These are phyloP conservation scores for Polyommatus iphigenia DNA, from an alignment of 2,888 invertebrate genomes.

Conservation along the genomic window DNA sequence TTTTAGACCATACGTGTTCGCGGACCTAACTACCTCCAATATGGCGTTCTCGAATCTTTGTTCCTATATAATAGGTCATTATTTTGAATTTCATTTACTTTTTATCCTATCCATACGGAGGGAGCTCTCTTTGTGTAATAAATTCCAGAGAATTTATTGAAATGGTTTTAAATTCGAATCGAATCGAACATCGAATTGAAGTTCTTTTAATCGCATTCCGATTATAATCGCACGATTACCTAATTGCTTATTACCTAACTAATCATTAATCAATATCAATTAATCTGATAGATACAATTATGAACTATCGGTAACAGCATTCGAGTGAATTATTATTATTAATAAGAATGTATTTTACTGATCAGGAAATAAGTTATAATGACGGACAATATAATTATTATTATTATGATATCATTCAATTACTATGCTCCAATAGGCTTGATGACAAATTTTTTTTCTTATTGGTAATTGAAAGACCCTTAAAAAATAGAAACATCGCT, in stretches of 20 bases:
- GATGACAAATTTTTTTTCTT: too few species aligned
- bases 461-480: too few species aligned
- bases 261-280: conserved; percentile 8
- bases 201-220: not conserved
- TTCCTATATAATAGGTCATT: conserved; percentile 32
- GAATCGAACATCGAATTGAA: not conserved
- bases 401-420: not conserved
- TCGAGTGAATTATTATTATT: not conserved
- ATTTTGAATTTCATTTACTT: conserved; percentile 22
- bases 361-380: not conserved
- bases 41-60: conserved; percentile 35
- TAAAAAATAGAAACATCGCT: too few species aligned
- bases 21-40: conserved; percentile 42
- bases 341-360: not conserved
- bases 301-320: conserved; percentile 6
- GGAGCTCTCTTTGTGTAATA: not conserved
- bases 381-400: not conserved
- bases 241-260: conserved; percentile 9
- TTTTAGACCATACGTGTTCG: conserved; percentile 38
- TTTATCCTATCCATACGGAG: not conserved
- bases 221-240: not conserved
- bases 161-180: not conserved
- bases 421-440: not conserved
- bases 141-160: not conserved
- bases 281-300: conserved; percentile 2